Percentiles rank a stretch among this genome's conserved stretches.
Conservation (phyloP, 2,797 vertebrate species). For the Parambassis ranga region DNA sequence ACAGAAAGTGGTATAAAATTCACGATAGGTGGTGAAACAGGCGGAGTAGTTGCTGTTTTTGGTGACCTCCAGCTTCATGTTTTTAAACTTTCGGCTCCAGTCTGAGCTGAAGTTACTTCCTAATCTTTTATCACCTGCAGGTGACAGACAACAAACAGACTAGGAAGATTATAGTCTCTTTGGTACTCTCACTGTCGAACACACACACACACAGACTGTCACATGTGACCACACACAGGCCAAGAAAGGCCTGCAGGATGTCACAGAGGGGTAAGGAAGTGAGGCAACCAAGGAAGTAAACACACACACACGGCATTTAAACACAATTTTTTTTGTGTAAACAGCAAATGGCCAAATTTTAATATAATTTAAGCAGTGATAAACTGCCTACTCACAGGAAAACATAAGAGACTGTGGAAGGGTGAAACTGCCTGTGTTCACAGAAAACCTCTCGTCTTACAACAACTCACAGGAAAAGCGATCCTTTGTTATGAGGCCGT, state of each 20-base stretch:
- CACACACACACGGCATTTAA: background rate
- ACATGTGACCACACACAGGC: background rate
- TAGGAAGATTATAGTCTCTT: constrained; percentile 56
- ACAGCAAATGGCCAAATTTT: no score
- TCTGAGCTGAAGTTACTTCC: constrained; percentile 46
- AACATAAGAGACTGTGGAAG: constrained; percentile 6
- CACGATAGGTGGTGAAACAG: no score
- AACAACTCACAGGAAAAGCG: constrained; percentile 58
- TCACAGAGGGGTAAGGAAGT: constrained; percentile 39
- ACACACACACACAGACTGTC: background rate
- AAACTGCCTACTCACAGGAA: background rate
- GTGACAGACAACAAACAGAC: constrained; percentile 71
- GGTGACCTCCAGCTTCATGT: constrained; percentile 17
- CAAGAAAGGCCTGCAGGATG: constrained; percentile 21
- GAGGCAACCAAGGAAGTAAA: constrained; percentile 19
- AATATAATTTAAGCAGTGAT: no score
- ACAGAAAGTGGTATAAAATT: no score
- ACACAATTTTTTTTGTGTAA: constrained; percentile 40
- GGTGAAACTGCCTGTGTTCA: constrained; percentile 15
- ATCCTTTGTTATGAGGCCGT: constrained; percentile 53
- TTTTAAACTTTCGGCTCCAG: constrained; percentile 29
- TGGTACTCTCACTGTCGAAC: background rate
- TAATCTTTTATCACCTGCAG: constrained; percentile 65
- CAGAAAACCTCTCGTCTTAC: constrained; percentile 33
- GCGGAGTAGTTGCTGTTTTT: constrained; percentile 2